A percentile compares a stretch with the other conserved stretches of the same genome.
These are phyloP conservation scores for Miltochrista miniata DNA, from an alignment of 2,888 invertebrate species.

Conservation along the genomic window DNA sequence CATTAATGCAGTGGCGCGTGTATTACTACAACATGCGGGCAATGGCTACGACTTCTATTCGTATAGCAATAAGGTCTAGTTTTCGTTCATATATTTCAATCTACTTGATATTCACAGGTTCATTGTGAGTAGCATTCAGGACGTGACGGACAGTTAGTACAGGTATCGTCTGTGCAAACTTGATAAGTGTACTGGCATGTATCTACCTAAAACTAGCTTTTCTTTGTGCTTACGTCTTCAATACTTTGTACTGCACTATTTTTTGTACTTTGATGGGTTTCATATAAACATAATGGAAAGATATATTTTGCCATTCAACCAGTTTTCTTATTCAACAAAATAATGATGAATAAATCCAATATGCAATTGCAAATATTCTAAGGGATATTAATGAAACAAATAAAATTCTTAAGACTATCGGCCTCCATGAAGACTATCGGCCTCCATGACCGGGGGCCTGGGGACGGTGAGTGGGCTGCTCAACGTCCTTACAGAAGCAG, in stretches of 20 bases:
- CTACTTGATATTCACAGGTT: slow-evolving; percentile 47
- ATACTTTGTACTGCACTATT: slow-evolving; percentile 1
- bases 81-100: slow-evolving; percentile 17
- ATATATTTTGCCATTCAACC: neutral
- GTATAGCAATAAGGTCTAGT: slow-evolving; percentile 21
- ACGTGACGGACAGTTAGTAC: slow-evolving; percentile 67
- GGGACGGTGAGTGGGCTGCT: no score
- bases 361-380: no score
- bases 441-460: no score
- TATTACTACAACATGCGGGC: slow-evolving; percentile 67
- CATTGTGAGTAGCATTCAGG: slow-evolving; percentile 66
- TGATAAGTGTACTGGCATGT: slow-evolving; percentile 46
- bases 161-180: slow-evolving; percentile 48
- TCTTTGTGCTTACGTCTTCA: neutral
- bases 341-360: no score
- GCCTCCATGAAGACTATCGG: no score
- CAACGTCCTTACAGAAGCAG: no score
- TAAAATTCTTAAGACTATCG: no score
- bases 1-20: slow-evolving; percentile 69
- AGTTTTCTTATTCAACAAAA: no score
- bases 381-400: no score
- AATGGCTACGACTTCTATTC: slow-evolving; percentile 27
- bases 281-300: no score
- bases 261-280: no score
- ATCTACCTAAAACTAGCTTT: slow-evolving; percentile 18